These are phyloP conservation scores for Galerucella nymphaeae DNA, from an alignment of 2,888 invertebrate species.

Conservation along the genomic window DNA sequence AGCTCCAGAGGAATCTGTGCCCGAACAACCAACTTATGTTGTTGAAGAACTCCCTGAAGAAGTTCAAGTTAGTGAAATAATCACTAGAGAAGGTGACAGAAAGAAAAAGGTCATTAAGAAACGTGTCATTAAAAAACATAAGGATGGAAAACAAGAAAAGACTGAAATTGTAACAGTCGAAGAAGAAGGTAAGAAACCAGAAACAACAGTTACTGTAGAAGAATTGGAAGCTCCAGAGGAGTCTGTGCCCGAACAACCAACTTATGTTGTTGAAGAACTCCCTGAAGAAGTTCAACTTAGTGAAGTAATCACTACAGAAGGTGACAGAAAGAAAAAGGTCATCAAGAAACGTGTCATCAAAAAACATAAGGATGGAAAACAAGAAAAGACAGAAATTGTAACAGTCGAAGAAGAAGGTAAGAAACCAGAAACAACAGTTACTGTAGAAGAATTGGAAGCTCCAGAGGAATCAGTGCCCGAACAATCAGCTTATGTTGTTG, in stretches of 20 bases:
- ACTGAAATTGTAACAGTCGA: constrained; percentile 59
- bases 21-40: constrained; percentile 49
- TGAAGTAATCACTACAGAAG: constrained; percentile 48
- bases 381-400: constrained; percentile 58
- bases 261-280: constrained; percentile 50
- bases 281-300: constrained; percentile 53
- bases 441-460: constrained; percentile 57
- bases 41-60: constrained; percentile 57
- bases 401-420: constrained; percentile 52
- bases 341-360: constrained; percentile 61
- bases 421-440: constrained; percentile 59
- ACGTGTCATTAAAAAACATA: constrained; percentile 31
- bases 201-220: constrained; percentile 60
- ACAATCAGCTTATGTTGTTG: constrained; percentile 40
- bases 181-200: constrained; percentile 51
- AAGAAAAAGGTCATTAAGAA: constrained; percentile 58
- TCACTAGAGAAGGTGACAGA: constrained; percentile 48
- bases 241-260: constrained; percentile 30
- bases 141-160: constrained; percentile 62
- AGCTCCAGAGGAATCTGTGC: constrained; percentile 35
- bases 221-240: constrained; percentile 57
- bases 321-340: constrained; percentile 48
- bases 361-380: constrained; percentile 60
- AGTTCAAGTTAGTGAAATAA: constrained; percentile 55
- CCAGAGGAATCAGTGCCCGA: constrained; percentile 52